Evolutionary conservation across 1,140 invertebrate species (phyloP).

Genomic region (Aporrectodea caliginosa): DNA sequence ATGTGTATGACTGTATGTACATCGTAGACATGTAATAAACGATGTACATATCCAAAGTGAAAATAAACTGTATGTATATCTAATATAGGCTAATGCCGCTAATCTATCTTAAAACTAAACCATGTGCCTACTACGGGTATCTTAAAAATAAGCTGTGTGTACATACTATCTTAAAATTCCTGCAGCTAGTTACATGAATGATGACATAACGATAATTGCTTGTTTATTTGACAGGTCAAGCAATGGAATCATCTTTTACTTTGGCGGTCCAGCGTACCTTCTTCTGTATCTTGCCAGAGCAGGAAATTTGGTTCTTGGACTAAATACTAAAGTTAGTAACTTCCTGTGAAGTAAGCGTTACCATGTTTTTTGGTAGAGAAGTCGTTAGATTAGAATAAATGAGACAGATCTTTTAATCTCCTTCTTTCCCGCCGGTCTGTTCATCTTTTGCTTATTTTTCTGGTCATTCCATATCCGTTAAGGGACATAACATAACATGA

Average conservation of each 20-base stretch:
- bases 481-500: too few species aligned
- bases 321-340: constrained; percentile 19
- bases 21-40: neutral
- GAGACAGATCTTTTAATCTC: too few species aligned
- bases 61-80: neutral
- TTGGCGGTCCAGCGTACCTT: constrained; percentile 27
- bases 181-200: neutral
- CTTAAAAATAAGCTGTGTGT: constrained; percentile 38
- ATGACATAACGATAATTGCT: too few species aligned
- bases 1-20: neutral
- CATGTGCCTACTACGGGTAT: too few species aligned
- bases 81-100: too few species aligned
- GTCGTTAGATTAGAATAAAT: too few species aligned
- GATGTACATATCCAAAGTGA: neutral
- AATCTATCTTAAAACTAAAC: too few species aligned
- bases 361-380: too few species aligned
- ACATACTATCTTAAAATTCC: constrained; percentile 30
- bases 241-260: constrained; percentile 24
- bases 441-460: too few species aligned
- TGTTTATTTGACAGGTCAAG: neutral
- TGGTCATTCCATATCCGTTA: too few species aligned
- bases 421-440: too few species aligned
- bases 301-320: constrained; percentile 16
- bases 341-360: constrained; percentile 1
- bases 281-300: constrained; percentile 4